Base-by-base conservation (phyloP, 2,113 vertebrate genomes). In the Onychostoma macrolepis region DNA sequence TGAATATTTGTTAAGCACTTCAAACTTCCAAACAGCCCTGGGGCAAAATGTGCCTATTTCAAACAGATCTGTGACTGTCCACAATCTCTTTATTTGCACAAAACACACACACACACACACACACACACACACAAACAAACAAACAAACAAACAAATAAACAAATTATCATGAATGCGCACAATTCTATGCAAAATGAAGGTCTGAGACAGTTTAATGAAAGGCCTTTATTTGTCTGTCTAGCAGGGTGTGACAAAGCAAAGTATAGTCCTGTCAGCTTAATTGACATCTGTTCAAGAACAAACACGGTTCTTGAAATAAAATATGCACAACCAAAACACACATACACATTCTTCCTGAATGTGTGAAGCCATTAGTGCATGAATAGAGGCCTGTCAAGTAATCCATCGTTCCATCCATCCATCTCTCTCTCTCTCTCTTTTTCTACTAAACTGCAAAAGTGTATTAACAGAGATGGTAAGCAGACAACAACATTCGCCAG, bases 371-470 rank as follows among this genome's bases (percentile, higher is more conserved):
- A 89, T 87, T 85, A 85, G 72, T 19, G 69, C 72, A 77, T 86
- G 48, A 87, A 82, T 72, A 77, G 50, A 41, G 72, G 41, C 71
- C 86, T 87, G 88, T 87, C 71, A 85, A 61, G 67, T 83, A 82
- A 81, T 87, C 83, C 63, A 58, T 89, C 85, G 48, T 56, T 74
- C 38, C 43, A n/a, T 85, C 43, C 8, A 56, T 53, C 36, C 61
- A 48, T 77, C 50, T 75, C 38, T 50, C 38, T 38, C 53, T 75
- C 53, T 80, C 38, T 81, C 67, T 41, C 21, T 77, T 65, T 61
- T 36, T 43, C 7, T 5, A 45, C 41, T 24, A 53, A 85, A 83
- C 28, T 72, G 67, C 78, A 63, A 43, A 79, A 43, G 72, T 30
- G 48, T 79, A 50, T 85, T 75, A 85, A 72, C 17, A 82, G 72